Base-by-base conservation (phyloP, 2,797 vertebrate genomes). In the Periophthalmus magnuspinnatus region DNA sequence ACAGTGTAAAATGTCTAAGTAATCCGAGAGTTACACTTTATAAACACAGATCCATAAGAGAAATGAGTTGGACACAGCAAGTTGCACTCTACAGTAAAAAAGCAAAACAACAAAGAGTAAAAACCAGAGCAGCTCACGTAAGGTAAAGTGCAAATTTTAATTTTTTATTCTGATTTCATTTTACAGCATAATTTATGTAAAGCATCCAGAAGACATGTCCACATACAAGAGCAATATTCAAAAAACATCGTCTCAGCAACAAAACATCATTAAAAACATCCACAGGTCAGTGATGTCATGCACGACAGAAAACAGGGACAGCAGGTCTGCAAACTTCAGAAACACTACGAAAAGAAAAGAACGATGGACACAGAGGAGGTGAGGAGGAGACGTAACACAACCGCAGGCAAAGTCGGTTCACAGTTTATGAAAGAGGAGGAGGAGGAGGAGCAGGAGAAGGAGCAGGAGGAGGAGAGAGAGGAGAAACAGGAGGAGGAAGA, bases 131-230 rank as follows among this genome's bases (percentile, higher is more conserved):
- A 84, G 69, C 3, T 66, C 67, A 76, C 79, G 77, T 72, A 74
- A 59, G 55, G 77, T 90, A 85, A 88, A 91, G 87, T 89, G 90
- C 89, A 90, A 90, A 89, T 90, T 92, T 93, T 93, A 89, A 13
- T 57, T 96, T 97, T 94, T 94, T 94, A 93, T 93, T 97, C 95
- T 97, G 92, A 93, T 94, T 94, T 98, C 97, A 98, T 98, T 99
- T 98, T 99, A 99, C 97, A 99, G 97, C 97, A 99, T 96, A 98
- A 98, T 98, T 97, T 96, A 99, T 99, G 98, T 98, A 99, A 99
- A 99, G 97, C 97, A 99, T 99, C 99, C 97, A 99, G 97, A 99
- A 98, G 98, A 99, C 97, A 99, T 98, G 95, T 98, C 96, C 96
- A 97, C 98, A 98, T 96, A 98, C 97, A 97, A 98, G 97, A 97